Evolutionary conservation across 64 coral and sea anemone genomes (phyloP).

Genomic region (Actinia tenebrosa): DNA sequence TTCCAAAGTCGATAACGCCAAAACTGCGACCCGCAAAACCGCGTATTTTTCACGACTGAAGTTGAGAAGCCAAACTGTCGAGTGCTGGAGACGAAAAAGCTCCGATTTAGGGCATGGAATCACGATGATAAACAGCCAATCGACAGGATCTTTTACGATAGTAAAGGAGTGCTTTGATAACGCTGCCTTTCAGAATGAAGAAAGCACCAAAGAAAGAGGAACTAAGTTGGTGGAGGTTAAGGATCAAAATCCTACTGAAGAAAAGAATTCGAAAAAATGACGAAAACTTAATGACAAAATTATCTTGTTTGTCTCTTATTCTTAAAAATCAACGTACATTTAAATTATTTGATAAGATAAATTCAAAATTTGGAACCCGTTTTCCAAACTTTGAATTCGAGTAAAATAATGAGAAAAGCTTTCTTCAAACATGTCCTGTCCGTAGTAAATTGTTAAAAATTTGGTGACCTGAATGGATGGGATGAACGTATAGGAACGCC

Average conservation of each 20-base stretch:
- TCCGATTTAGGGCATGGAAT: neutral
- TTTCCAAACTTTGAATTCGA: too few relatives aligned
- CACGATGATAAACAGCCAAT: neutral
- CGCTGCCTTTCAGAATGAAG: neutral
- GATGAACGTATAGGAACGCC: too few relatives aligned
- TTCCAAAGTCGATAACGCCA: neutral
- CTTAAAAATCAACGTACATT: too few relatives aligned
- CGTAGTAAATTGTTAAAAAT: too few relatives aligned
- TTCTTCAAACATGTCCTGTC: too few relatives aligned
- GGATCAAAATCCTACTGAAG: neutral
- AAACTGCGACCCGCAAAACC: neutral
- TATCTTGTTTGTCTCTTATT: too few relatives aligned
- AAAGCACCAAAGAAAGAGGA: neutral
- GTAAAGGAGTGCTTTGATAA: neutral
- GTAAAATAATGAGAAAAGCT: too few relatives aligned
- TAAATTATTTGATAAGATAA: too few relatives aligned
- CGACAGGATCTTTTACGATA: neutral
- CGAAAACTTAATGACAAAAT: neutral
- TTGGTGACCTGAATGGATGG: too few relatives aligned
- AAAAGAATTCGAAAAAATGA: neutral
- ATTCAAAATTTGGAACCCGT: too few relatives aligned
- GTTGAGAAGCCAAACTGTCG: neutral
- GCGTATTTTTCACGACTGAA: constrained; percentile 1
- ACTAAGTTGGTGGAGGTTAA: neutral
- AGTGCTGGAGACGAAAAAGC: neutral